phyloP scores from a whole-genome alignment of 2,113 vertebrate genomes.

The Thunnus thynnus region DNA sequence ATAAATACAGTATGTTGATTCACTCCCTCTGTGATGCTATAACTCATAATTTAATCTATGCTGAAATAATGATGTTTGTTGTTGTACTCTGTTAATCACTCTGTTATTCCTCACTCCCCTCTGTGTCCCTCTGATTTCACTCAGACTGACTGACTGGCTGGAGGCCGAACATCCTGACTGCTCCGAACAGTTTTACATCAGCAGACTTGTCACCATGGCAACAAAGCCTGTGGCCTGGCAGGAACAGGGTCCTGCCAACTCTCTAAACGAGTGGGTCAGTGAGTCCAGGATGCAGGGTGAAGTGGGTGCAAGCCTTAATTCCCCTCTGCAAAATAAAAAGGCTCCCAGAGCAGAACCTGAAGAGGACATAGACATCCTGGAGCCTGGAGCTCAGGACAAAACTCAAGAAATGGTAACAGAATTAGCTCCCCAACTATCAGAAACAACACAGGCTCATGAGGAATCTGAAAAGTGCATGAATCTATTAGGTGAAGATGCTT shows the following conservation, averaged over 20 bases:
- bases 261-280: slow-evolving; percentile 38
- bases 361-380: slow-evolving; percentile 51
- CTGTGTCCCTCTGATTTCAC: slow-evolving; percentile 39
- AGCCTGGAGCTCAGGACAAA: slow-evolving; percentile 17
- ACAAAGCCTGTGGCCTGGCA: slow-evolving; percentile 58
- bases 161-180: slow-evolving; percentile 46
- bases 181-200: slow-evolving; percentile 44
- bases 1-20: slow-evolving; percentile 23
- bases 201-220: slow-evolving; percentile 64
- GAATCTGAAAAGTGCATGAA: slow-evolving; percentile 6
- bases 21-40: neutral
- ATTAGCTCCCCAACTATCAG: slow-evolving; percentile 7
- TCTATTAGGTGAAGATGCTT: neutral
- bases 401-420: slow-evolving; percentile 19
- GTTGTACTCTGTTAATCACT: slow-evolving; percentile 47
- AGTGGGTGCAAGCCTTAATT: slow-evolving; percentile 11
- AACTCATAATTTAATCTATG: neutral
- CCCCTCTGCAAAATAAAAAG: slow-evolving; percentile 28
- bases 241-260: slow-evolving; percentile 42
- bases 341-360: slow-evolving; percentile 63
- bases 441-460: neutral
- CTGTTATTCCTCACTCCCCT: slow-evolving; percentile 9
- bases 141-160: slow-evolving; percentile 49
- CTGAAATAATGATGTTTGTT: slow-evolving; percentile 38
- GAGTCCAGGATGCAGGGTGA: slow-evolving; percentile 42